Percentiles rank a stretch among this genome's conserved stretches.
These are phyloP conservation scores for Eudorcas thomsonii DNA, from an alignment of 2,113 vertebrate genomes.

Conservation along the genomic window DNA sequence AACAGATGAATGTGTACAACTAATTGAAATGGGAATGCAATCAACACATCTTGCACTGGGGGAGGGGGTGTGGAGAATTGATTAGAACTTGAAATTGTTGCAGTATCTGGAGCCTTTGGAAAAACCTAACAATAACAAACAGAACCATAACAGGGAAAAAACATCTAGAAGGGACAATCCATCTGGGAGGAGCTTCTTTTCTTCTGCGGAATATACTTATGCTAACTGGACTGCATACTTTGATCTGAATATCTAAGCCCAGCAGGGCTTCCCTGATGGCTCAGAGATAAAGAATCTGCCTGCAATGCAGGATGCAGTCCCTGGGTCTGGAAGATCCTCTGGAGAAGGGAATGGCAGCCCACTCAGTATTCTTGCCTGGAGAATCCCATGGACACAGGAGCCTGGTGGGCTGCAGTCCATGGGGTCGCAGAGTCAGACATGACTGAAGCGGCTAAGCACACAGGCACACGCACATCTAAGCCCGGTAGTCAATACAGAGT, in stretches of 20 bases:
- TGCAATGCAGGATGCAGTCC: neutral
- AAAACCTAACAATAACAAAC: constrained; percentile 34
- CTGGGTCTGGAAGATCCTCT: neutral
- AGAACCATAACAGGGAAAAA: neutral
- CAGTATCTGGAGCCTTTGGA: constrained; percentile 17
- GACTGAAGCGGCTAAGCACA: neutral
- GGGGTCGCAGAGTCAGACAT: neutral
- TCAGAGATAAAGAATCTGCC: neutral
- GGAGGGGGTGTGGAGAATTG: constrained; percentile 41
- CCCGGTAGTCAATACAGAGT: neutral
- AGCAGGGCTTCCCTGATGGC: neutral
- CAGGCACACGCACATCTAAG: neutral
- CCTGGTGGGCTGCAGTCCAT: neutral
- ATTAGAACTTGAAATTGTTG: constrained; percentile 26
- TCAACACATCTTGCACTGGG: constrained; percentile 26
- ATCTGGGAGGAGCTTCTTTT: neutral
- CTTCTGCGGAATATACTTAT: neutral
- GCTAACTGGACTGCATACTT: neutral
- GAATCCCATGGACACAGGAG: neutral
- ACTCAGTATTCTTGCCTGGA: neutral
- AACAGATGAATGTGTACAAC: constrained; percentile 62
- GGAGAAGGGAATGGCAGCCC: neutral
- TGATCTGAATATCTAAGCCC: neutral
- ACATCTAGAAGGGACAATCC: neutral
- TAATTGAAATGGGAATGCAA: constrained; percentile 64